These are phyloP conservation scores for Alca torda DNA, from an alignment of 2,797 vertebrate genomes.

Conservation along the genomic window DNA sequence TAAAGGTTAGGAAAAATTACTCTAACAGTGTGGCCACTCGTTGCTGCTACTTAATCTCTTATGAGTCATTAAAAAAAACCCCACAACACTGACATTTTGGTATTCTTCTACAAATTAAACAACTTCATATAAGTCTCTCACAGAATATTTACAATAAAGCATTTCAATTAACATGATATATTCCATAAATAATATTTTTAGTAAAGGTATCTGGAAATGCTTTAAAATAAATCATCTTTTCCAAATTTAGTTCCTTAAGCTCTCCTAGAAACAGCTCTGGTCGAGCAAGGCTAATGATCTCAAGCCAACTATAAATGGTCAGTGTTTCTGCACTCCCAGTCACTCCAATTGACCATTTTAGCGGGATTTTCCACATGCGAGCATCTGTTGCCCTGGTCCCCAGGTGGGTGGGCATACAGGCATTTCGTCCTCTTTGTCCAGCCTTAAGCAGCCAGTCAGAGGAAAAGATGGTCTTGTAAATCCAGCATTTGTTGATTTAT, in stretches of 20 bases:
- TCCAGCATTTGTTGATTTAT: neutral
- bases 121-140: neutral
- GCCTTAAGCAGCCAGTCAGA: neutral
- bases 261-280: neutral
- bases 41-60: neutral
- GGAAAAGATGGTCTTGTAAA: neutral
- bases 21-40: neutral
- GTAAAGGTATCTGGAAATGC: neutral
- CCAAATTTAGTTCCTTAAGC: neutral
- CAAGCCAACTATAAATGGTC: fast-evolving
- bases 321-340: neutral
- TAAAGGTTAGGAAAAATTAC: neutral
- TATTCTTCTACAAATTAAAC: neutral
- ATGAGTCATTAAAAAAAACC: neutral
- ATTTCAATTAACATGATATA: neutral
- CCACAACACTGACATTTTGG: neutral
- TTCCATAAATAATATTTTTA: neutral
- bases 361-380: neutral
- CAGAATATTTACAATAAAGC: neutral
- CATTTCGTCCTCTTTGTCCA: neutral
- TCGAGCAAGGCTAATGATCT: neutral
- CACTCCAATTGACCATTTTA: neutral
- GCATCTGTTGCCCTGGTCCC: neutral
- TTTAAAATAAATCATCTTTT: neutral
- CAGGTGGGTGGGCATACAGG: neutral